A percentile compares a stretch with the other conserved stretches of the same genome.
These are phyloP conservation scores for Spicauda simplicius DNA, from an alignment of 2,888 invertebrate species.

Conservation along the genomic window DNA sequence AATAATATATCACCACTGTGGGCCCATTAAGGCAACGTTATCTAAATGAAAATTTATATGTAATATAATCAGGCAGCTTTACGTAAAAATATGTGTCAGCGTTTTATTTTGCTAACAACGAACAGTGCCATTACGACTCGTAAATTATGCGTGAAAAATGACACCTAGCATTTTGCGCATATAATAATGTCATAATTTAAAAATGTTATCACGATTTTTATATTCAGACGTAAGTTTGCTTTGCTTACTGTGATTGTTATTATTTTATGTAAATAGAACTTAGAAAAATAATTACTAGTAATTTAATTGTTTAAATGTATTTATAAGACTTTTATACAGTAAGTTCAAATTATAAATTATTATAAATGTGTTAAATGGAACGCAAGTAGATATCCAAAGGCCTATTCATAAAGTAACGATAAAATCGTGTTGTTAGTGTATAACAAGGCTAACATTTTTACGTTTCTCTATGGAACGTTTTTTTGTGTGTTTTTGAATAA, in stretches of 20 bases:
- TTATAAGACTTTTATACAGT: background rate
- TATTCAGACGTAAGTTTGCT: background rate
- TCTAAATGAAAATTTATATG: background rate
- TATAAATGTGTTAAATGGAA: conserved; percentile 19
- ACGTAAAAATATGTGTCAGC: background rate
- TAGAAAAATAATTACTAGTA: background rate
- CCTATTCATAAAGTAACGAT: conserved; percentile 52
- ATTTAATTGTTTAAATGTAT: background rate
- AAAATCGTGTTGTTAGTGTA: conserved; percentile 16
- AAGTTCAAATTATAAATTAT: background rate
- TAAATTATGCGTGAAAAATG: background rate
- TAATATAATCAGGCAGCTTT: background rate
- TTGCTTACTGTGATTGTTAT: background rate
- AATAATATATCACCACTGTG: background rate
- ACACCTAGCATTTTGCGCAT: background rate
- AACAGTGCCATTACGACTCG: background rate
- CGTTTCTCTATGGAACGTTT: conserved; percentile 1
- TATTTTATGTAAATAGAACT: background rate
- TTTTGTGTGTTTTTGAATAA: conserved; percentile 53
- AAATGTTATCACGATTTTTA: background rate
- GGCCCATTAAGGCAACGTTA: background rate
- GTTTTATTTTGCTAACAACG: background rate
- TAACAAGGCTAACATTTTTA: background rate
- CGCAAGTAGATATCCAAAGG: conserved; percentile 69
- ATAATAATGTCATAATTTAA: background rate